Conservation (phyloP, 2,888 invertebrate genomes). For the Mamestra brassicae region DNA sequence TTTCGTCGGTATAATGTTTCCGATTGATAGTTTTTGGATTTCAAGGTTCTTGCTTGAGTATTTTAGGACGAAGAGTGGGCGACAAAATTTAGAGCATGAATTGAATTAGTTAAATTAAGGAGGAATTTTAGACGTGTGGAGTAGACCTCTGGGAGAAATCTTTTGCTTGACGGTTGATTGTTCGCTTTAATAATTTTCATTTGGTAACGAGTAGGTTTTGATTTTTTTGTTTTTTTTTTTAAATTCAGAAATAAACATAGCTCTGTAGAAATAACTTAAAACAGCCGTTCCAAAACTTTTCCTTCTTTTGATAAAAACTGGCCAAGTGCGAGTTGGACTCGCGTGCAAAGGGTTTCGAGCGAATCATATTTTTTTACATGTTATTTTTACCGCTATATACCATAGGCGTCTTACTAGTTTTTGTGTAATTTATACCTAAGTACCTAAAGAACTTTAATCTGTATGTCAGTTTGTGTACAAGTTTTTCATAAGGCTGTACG, state of each 20-base stretch:
- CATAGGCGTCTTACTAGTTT: too few species aligned
- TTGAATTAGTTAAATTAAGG: neutral
- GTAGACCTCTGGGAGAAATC: neutral
- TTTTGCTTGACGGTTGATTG: neutral
- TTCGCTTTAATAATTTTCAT: neutral
- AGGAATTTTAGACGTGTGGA: neutral
- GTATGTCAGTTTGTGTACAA: too few species aligned
- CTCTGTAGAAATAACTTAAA: too few species aligned
- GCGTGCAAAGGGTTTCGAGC: neutral
- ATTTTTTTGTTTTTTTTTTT: too few species aligned
- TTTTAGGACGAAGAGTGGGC: neutral
- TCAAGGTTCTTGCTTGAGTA: neutral
- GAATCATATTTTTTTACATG: too few species aligned
- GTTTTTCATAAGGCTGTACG: too few species aligned
- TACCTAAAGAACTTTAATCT: too few species aligned
- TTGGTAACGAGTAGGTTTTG: too few species aligned
- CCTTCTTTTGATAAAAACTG: neutral
- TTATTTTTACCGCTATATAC: too few species aligned
- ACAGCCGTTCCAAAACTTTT: too few species aligned
- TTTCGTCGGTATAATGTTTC: conserved; percentile 4
- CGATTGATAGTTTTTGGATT: neutral
- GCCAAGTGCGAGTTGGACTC: neutral
- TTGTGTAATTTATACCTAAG: too few species aligned
- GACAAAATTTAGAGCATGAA: neutral
- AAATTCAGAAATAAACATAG: too few species aligned